Evolutionary conservation across 2,888 invertebrate species (phyloP).

Genomic region (Itoplectis maculator): DNA sequence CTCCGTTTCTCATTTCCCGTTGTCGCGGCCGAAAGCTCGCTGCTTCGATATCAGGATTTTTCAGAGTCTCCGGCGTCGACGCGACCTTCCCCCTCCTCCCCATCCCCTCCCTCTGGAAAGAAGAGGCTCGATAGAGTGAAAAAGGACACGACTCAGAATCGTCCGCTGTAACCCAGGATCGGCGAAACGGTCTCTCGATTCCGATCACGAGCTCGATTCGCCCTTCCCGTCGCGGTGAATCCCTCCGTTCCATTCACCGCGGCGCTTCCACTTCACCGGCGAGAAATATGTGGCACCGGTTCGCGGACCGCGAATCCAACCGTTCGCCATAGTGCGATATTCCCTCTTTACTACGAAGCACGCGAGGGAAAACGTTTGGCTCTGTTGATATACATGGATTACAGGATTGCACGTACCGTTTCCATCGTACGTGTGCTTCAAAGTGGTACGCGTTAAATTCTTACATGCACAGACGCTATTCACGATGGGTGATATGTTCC

Average conservation of each 20-base stretch:
- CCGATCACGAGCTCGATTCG: conserved; percentile 70
- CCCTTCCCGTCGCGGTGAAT: conserved; percentile 12
- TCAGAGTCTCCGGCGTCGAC: conserved; percentile 43
- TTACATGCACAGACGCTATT: too few relatives aligned
- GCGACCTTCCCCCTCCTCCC: not conserved
- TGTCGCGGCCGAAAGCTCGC: conserved; percentile 70
- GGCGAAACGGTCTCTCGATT: conserved; percentile 67
- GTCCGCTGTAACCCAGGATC: conserved; percentile 59
- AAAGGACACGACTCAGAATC: conserved; percentile 38
- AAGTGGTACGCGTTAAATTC: too few relatives aligned
- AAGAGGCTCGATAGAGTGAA: conserved; percentile 2
- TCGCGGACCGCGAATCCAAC: too few relatives aligned
- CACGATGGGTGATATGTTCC: too few relatives aligned
- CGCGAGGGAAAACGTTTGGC: too few relatives aligned
- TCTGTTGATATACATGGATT: too few relatives aligned
- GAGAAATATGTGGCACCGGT: conserved; percentile 3
- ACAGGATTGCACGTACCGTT: too few relatives aligned
- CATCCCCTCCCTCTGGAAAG: not conserved
- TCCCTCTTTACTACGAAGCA: too few relatives aligned
- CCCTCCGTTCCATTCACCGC: conserved; percentile 30
- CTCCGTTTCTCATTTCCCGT: conserved; percentile 76
- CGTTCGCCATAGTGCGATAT: too few relatives aligned
- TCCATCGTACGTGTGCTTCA: too few relatives aligned
- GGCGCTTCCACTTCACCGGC: conserved; percentile 14
- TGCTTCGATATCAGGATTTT: conserved; percentile 67